A percentile compares a stretch with the other conserved stretches of the same genome.
phyloP scores from a whole-genome alignment of 2,888 invertebrate genomes.

The Malthinus seriepunctatus region DNA sequence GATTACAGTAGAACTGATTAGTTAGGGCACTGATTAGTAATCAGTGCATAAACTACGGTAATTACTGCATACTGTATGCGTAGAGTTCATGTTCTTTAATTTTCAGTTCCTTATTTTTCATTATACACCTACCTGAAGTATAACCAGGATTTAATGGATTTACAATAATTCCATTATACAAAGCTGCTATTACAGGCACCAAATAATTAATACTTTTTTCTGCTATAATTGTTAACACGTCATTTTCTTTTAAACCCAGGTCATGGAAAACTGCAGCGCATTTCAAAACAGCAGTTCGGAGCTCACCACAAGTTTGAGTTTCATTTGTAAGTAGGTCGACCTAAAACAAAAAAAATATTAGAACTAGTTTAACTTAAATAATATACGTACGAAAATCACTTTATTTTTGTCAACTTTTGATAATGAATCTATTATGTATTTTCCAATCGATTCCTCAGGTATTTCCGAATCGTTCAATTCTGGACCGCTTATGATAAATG shows the following conservation, averaged over 20 bases:
- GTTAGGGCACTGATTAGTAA: too few species aligned
- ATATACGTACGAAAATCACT: not conserved
- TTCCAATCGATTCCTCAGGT: not conserved
- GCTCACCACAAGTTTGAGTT: slow-evolving; percentile 56
- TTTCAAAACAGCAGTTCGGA: slow-evolving; percentile 59
- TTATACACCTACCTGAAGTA: slow-evolving; percentile 43
- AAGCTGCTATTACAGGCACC: slow-evolving; percentile 35
- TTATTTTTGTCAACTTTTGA: not conserved
- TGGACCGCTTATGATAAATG: too few species aligned
- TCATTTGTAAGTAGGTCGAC: slow-evolving; percentile 57
- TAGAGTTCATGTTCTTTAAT: too few species aligned
- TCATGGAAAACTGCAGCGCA: slow-evolving; percentile 56
- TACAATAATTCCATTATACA: slow-evolving; percentile 40
- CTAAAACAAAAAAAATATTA: not conserved
- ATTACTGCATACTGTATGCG: too few species aligned
- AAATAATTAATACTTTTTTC: slow-evolving; percentile 61
- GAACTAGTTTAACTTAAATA: not conserved
- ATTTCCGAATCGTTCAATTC: not conserved
- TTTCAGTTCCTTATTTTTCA: too few species aligned
- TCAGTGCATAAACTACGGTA: too few species aligned
- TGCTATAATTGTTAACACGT: slow-evolving; percentile 59
- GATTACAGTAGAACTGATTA: too few species aligned
- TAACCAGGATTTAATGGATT: slow-evolving; percentile 44
- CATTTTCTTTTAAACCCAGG: slow-evolving; percentile 57
- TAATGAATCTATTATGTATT: not conserved